Evolutionary conservation across 2,888 invertebrate genomes (phyloP).

Genomic region (Ophion obscuratus): DNA sequence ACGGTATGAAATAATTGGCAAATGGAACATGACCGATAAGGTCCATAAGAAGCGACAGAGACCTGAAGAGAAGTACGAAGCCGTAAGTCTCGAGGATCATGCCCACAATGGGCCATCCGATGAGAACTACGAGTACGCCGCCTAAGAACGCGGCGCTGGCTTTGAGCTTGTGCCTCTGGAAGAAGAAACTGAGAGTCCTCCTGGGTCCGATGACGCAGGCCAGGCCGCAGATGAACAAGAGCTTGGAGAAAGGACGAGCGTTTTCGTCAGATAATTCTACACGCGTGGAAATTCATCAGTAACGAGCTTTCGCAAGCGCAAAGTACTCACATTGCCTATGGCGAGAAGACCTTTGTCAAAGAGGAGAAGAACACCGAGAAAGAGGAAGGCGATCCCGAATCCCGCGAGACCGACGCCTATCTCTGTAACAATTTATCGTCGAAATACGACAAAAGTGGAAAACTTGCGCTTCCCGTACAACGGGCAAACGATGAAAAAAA

Average conservation of each 20-base stretch:
- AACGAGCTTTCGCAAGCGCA: background rate
- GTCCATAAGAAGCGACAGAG: conserved; percentile 59
- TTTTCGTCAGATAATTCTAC: background rate
- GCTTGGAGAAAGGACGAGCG: conserved; percentile 86
- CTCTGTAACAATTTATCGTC: conserved; percentile 86
- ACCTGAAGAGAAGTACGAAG: conserved; percentile 94
- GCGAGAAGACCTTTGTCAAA: conserved; percentile 99
- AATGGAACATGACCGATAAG: background rate
- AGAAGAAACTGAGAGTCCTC: conserved; percentile 98
- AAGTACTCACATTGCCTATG: conserved; percentile 97
- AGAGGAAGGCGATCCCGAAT: conserved; percentile 97
- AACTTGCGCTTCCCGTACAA: conserved; percentile 1
- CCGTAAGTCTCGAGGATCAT: conserved; percentile 99
- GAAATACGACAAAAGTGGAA: conserved; percentile 12
- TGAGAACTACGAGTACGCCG: conserved; percentile 95
- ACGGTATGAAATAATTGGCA: too few relatives aligned
- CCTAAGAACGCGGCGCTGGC: conserved; percentile 96
- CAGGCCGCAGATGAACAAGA: conserved; percentile 97
- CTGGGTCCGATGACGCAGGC: conserved; percentile 98
- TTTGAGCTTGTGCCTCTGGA: conserved; percentile 97
- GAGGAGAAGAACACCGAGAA: conserved; percentile 95
- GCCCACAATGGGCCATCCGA: conserved; percentile 98
- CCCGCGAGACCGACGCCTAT: conserved; percentile 95
- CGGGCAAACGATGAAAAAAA: conserved; percentile 7
- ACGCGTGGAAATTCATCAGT: background rate